Evolutionary conservation across 30 jellyfish, hydroid and myxozoan genomes (phyloP).

Genomic region (Aurelia coerulea): DNA sequence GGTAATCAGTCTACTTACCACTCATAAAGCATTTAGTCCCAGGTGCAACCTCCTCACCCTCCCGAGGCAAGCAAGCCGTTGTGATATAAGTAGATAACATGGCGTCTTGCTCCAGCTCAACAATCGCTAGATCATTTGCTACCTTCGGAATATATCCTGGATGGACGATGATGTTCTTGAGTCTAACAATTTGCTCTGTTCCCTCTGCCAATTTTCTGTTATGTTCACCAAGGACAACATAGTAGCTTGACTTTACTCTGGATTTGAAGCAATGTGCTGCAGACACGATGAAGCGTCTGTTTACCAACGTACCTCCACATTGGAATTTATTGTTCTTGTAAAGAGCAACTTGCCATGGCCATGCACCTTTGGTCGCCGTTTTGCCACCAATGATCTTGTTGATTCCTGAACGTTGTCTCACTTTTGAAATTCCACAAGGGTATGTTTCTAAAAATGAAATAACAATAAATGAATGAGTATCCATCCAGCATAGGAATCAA

Average conservation of each 20-base stretch:
- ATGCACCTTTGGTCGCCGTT: conserved; percentile 63
- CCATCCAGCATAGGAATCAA: not conserved
- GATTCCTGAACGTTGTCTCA: not conserved
- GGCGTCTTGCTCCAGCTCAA: conserved; percentile 70
- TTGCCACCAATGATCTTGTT: conserved; percentile 64
- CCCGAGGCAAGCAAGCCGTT: conserved; percentile 86
- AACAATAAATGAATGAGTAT: not conserved
- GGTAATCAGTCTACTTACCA: conserved; percentile 34
- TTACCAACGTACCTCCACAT: conserved; percentile 91
- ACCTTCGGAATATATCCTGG: conserved; percentile 28
- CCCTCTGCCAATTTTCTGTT: conserved; percentile 61
- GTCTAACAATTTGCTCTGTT: conserved; percentile 69
- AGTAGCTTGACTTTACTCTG: conserved; percentile 19
- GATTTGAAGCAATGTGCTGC: conserved; percentile 89
- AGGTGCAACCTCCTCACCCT: conserved; percentile 23
- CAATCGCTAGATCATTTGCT: conserved; percentile 69
- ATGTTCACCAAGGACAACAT: conserved; percentile 77
- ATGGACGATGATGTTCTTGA: conserved; percentile 55
- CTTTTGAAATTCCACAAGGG: conserved; percentile 75
- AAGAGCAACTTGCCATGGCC: conserved; percentile 97
- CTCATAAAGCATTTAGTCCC: conserved; percentile 82
- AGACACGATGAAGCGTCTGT: conserved; percentile 57
- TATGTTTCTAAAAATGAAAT: conserved; percentile 28
- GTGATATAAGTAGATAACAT: conserved; percentile 19
- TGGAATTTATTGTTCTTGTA: conserved; percentile 42